A percentile compares a stretch with the other conserved stretches of the same genome.
phyloP scores from a whole-genome alignment of 2,888 invertebrate genomes.

The Ectropis crepuscularia region DNA sequence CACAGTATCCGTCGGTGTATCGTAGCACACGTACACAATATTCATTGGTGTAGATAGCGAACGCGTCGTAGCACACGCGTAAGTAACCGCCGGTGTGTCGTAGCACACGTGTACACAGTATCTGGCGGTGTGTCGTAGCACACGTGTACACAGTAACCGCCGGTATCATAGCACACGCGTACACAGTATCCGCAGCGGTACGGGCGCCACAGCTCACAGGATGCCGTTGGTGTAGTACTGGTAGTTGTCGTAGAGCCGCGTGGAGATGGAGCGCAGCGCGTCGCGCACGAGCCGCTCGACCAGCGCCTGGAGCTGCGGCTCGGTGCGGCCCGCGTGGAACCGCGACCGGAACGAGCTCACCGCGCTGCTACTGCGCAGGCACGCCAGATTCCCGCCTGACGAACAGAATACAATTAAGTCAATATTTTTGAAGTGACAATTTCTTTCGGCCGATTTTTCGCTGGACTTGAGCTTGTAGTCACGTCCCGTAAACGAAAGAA shows the following conservation, averaged over 20 bases:
- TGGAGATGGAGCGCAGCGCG: conserved; percentile 97
- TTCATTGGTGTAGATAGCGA: too few species aligned
- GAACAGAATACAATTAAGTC: not conserved
- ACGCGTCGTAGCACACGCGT: too few species aligned
- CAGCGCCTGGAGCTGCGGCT: conserved; percentile 95
- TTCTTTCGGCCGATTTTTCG: not conserved
- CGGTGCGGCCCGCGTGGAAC: conserved; percentile 97
- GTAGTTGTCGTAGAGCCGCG: conserved; percentile 99
- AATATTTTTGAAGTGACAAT: not conserved
- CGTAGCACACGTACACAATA: too few species aligned
- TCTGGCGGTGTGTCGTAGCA: too few species aligned
- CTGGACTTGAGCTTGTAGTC: too few species aligned
- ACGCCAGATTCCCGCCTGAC: conserved; percentile 96
- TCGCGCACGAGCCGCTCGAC: conserved; percentile 97
- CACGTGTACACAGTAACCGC: too few species aligned
- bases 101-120: too few species aligned
- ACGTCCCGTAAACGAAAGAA: too few species aligned
- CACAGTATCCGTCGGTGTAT: too few species aligned
- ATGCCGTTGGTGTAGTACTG: conserved; percentile 99
- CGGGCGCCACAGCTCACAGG: conserved; percentile 78
- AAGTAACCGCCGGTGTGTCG: too few species aligned
- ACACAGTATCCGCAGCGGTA: not conserved
- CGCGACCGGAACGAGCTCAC: conserved; percentile 96
- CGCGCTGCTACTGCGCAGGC: conserved; percentile 97
- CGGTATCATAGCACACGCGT: too few species aligned